phyloP scores from a whole-genome alignment of 2,888 invertebrate species.

The Cataglyphis livida region DNA sequence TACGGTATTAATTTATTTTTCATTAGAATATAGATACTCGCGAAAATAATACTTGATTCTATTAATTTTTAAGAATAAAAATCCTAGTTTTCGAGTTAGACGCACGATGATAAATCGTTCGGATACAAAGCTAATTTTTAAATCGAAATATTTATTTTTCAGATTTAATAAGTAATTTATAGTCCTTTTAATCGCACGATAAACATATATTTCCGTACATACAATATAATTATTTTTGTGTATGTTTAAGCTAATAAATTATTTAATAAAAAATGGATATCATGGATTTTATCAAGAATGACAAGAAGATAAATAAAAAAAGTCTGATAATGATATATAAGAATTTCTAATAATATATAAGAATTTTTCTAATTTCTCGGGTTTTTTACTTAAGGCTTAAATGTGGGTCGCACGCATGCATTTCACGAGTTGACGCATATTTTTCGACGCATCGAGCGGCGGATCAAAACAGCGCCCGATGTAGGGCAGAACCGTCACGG shows the following conservation, averaged over 20 bases:
- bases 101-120: not conserved
- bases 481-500: constrained; percentile 70
- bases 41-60: not conserved
- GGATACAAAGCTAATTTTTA: not conserved
- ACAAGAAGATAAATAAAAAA: not conserved
- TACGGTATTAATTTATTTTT: not conserved
- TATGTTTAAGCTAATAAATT: not conserved
- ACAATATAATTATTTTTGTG: not conserved
- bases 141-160: not conserved
- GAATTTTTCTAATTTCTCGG: not conserved
- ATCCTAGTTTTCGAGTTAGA: not conserved
- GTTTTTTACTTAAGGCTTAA: not conserved
- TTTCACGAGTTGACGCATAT: constrained; percentile 40
- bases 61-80: not conserved
- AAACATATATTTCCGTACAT: not conserved
- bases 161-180: not conserved
- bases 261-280: not conserved
- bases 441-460: constrained; percentile 47
- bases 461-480: constrained; percentile 64
- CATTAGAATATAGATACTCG: not conserved
- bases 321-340: not conserved
- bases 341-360: not conserved
- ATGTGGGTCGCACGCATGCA: constrained; percentile 28
- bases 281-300: not conserved
- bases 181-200: not conserved